phyloP scores from a whole-genome alignment of 2,797 vertebrate genomes.

The Octomys mimax region DNA sequence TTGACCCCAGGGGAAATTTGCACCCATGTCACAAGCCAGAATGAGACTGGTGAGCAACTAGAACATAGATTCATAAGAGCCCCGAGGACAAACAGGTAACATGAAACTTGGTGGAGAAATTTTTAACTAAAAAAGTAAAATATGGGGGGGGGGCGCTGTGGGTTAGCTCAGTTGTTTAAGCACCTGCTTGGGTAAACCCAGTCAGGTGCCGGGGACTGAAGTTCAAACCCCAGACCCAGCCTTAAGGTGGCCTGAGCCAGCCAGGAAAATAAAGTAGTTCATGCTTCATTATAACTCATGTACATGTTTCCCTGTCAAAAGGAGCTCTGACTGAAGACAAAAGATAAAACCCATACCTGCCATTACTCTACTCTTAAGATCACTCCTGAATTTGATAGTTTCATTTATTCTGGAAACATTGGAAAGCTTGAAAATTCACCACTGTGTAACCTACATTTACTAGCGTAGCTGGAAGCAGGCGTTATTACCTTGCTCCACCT shows the following conservation, averaged over 20 bases:
- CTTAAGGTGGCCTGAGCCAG: too few relatives aligned
- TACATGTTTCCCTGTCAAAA: slow-evolving; percentile 53
- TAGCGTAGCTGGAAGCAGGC: background rate
- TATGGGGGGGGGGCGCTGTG: too few relatives aligned
- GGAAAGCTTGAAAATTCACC: background rate
- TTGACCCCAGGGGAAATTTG: background rate
- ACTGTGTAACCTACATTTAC: background rate
- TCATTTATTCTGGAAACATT: slow-evolving; percentile 51
- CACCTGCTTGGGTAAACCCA: too few relatives aligned
- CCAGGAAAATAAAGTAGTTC: slow-evolving; percentile 7
- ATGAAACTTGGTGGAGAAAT: slow-evolving; percentile 26
- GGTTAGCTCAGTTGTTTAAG: too few relatives aligned
- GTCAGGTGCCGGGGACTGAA: too few relatives aligned
- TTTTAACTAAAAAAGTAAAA: slow-evolving; percentile 7
- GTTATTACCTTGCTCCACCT: slow-evolving; percentile 11
- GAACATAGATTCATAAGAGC: background rate
- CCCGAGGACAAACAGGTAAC: slow-evolving; percentile 32
- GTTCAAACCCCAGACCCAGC: too few relatives aligned
- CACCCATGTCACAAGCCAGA: background rate
- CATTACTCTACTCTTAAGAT: slow-evolving; percentile 53
- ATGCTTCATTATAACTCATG: slow-evolving; percentile 41
- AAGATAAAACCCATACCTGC: slow-evolving; percentile 24
- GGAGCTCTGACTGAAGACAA: slow-evolving; percentile 56
- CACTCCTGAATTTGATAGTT: background rate
- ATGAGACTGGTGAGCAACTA: background rate